Evolutionary conservation across 2,797 vertebrate species (phyloP).

Genomic region (Apodemus agrarius): DNA sequence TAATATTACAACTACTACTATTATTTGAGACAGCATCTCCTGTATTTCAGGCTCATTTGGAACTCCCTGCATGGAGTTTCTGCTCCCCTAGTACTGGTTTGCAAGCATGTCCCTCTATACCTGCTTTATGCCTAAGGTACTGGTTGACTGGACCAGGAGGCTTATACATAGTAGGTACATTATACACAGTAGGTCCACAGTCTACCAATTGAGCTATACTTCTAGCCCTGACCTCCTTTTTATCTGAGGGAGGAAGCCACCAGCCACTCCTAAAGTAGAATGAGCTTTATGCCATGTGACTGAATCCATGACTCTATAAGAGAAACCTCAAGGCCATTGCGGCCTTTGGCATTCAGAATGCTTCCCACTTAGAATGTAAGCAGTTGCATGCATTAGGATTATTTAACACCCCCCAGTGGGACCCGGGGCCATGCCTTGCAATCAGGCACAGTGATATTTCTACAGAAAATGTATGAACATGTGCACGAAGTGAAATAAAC

Average conservation of each 20-base stretch:
- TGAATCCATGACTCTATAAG: fast-evolving
- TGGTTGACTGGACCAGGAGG: not conserved
- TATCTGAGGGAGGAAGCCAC: not conserved
- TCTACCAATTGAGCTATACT: not conserved
- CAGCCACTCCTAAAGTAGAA: not conserved
- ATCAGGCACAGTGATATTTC: slow-evolving; percentile 41
- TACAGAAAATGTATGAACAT: slow-evolving; percentile 38
- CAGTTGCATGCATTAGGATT: not conserved
- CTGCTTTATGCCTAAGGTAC: not conserved
- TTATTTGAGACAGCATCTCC: not conserved
- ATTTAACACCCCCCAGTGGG: not conserved
- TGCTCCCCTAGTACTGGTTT: not conserved
- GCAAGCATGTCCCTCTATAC: not conserved
- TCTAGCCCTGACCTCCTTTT: not conserved
- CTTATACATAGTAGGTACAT: not conserved
- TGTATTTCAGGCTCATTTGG: not conserved
- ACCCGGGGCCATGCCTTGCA: not conserved
- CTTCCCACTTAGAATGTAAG: not conserved
- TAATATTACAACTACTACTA: too few species aligned
- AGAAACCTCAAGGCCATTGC: not conserved
- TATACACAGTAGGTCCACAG: not conserved
- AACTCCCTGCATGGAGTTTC: not conserved
- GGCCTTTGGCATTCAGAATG: not conserved
- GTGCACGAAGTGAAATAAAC: not conserved
- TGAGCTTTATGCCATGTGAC: not conserved